Conservation (phyloP, 1,140 invertebrate genomes). For the Drosophila mojavensis region DNA sequence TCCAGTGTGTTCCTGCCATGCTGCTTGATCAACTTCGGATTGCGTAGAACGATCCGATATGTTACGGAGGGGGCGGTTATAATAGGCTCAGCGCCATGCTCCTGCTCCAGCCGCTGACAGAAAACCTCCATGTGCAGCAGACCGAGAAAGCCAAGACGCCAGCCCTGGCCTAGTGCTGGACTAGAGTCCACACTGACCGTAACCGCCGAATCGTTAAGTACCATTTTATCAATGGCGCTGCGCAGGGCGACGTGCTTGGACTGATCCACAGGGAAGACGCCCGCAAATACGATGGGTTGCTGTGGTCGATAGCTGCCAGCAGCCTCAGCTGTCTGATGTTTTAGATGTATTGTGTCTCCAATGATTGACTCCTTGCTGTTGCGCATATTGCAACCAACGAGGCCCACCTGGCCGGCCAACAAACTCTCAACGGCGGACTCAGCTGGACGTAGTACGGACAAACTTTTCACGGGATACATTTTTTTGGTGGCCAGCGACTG, state of each 20-base stretch:
- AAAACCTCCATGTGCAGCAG: constrained; percentile 98
- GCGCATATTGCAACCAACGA: constrained; percentile 92
- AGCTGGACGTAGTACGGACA: constrained; percentile 92
- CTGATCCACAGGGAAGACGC: constrained; percentile 96
- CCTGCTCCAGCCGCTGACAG: constrained; percentile 95
- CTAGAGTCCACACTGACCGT: constrained; percentile 91
- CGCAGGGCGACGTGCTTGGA: constrained; percentile 90
- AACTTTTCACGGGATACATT: constrained; percentile 90
- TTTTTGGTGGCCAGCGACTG: constrained; percentile 88
- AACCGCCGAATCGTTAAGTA: constrained; percentile 97
- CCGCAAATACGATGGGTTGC: constrained; percentile 97
- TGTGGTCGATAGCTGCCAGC: constrained; percentile 89
- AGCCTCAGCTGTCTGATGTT: constrained; percentile 78
- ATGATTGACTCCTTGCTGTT: constrained; percentile 91
- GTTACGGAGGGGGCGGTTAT: constrained; percentile 97
- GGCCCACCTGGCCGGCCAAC: constrained; percentile 87
- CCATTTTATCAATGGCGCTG: constrained; percentile 94
- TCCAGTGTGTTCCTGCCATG: constrained; percentile 88
- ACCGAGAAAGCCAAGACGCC: constrained; percentile 96
- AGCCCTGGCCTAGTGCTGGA: constrained; percentile 96
- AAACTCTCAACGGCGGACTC: constrained; percentile 89
- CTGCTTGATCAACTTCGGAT: constrained; percentile 87
- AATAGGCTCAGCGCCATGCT: constrained; percentile 94
- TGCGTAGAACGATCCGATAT: constrained; percentile 91
- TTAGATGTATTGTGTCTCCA: constrained; percentile 92